Base-by-base conservation (phyloP, 2,888 invertebrate species). In the Bellardia pandia region DNA sequence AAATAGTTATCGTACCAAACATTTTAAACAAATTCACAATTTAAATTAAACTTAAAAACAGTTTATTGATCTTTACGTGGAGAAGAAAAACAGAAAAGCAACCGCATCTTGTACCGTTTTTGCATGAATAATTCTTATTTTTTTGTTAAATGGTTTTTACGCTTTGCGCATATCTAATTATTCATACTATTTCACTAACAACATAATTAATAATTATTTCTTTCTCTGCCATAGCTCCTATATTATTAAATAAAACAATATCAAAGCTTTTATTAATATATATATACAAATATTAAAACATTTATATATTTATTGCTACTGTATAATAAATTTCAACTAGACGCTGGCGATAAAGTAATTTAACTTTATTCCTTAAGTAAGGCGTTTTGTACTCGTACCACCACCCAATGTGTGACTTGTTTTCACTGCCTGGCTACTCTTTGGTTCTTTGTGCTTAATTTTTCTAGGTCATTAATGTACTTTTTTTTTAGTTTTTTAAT, bases 391-490 rank as follows among this genome's bases (percentile, higher is more conserved):
- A 60, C 23, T 71, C 60, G 51, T 14, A 30, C 37, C 45, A 14
- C 78, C 69, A 71, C 60, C 51, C 69, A 53, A 40, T 69, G 37
- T 40, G 58, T 16, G 68, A 4, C 14, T 66, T 16, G 45, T 30
- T 33, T 60, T 64, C 13, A 8, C 37, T 74, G 23, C 14, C 56
- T 40, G 37, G 69, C 56, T 37, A 33, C 33, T 60, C 8, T 51
- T 68, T 33, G 11, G 6, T 60, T 51, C 37, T 66, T 72, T 75
- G 48, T 37, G 48, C 75, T 60, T 37, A 60, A 76, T 66, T 51
- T 83, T 84, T 84, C 76, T 84, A 84, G 83, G 86, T 84, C 84
- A 84, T 84, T 83, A 76, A 53, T 76, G 58, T 72, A 37, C 23
- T 51, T 42, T 69, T 77, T 48, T 68, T 23, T 51, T n/a, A 16